Base-by-base conservation (phyloP, 2,797 vertebrate genomes). In the Gymnothorax javanicus region DNA sequence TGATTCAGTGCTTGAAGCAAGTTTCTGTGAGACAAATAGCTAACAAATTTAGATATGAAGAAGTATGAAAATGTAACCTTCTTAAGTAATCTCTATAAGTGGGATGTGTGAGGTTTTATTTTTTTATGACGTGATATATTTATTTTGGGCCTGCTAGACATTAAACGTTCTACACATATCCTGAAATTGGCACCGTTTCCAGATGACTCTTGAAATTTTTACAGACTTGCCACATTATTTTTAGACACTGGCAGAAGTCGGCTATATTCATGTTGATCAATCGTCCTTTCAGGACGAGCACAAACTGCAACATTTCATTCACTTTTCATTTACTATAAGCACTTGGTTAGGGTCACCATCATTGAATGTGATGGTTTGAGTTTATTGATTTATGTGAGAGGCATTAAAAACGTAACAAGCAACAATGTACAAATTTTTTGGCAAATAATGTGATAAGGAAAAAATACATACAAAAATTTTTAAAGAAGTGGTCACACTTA, bases 181-280 rank as follows among this genome's bases (percentile, higher is more conserved):
- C 33, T 33, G 15, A 79, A 79, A 50, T 20, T 20, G 12, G 15
- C 75, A 52, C 8, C 50, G 0, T 7, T 54, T 81, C 7, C 20
- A 81, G 50, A 56, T 77, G 73, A 12, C 52, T 56, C 50, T 81
- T 81, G 33, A 77, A 50, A 77, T 77, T 50, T 81, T 81, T 81
- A 17, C 77, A 56, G 50, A 54, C 17, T n/a, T 54, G 17, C 25
- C 23, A 20, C 17, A 81, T 9, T 8, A 54, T 54, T 23, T 77
- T 77, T 23, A 54, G n/a, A 56, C 7, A 43, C 52, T 56, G 77
- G n/a, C 20, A 23, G 52, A 56, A 81, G 23, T 23, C 7, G 2
- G 52, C 7, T n/a, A 56, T 20, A 7, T 81, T 81, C 8, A 11
- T 81, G 50, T 81, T 81, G 50, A 56, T 50, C 52, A 81, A 81